Base-by-base conservation (phyloP, 2,888 invertebrate species). In the Drosophila multiciliata region DNA sequence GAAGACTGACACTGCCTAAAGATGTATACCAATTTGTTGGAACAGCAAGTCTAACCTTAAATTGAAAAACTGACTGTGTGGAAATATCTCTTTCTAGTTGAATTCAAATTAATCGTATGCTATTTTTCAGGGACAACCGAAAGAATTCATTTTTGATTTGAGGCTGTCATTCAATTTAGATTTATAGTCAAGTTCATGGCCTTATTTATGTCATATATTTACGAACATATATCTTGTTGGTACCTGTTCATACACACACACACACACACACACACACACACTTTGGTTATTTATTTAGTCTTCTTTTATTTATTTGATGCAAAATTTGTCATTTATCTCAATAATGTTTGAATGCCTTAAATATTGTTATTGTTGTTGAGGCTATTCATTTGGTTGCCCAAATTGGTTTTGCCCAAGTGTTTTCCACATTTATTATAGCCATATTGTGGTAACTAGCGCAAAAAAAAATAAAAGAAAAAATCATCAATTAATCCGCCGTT, bases 321-420 rank as follows among this genome's bases (percentile, higher is more conserved):
- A 29, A 71, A 66, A 57, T 73, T 71, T 71, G 68, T 64, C 75
- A 81, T 80, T 81, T 81, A 80, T 80, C 75, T 78, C 63, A 70
- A 68, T 78, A 71, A 70, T 70, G 74, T 54, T 70, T 54, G 42
- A 55, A 54, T 75, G 53, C 48, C 23, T 23, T 36, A 26, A 45
- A 45, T 55, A 73, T 40, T 73, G 68, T 55, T 45, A 6, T 60
- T 54, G 49, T 36, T 50, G 9, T 59, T 53, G 49, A 17, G 12
- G n/a, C 9, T 45, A 45, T 15, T 36, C 52, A 66, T 66, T 36
- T 67, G 15, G 12, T 66, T 54, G 42, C 55, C n/a, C 4, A 60
- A 60, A 60, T 48, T 53, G 38, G 35, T 26, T 48, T 36, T 32
- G 26, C 20, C 42, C 20, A 20, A 45, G 42, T 12, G 42, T 45